phyloP scores from a whole-genome alignment of 2,113 vertebrate genomes.

The Ptilorrhoa leucosticta region DNA sequence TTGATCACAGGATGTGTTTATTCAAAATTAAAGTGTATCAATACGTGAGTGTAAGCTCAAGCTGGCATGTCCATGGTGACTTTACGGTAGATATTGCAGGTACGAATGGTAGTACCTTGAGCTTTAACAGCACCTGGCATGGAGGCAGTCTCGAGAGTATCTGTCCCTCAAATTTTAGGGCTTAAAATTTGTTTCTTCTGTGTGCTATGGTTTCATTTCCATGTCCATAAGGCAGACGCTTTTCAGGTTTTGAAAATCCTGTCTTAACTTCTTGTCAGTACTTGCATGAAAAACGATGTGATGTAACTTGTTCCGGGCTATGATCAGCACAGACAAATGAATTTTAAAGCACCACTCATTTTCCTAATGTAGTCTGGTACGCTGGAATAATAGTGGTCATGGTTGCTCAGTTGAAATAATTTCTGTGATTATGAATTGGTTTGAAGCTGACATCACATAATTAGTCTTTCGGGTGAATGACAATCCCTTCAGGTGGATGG shows the following conservation, averaged over 20 bases:
- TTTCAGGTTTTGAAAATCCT: neutral
- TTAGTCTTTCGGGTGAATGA: neutral
- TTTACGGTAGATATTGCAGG: neutral
- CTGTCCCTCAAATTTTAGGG: neutral
- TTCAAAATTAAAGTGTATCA: neutral
- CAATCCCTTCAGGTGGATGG: neutral
- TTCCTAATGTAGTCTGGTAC: neutral
- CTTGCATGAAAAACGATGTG: neutral
- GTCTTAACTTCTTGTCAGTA: neutral
- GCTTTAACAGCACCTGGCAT: neutral
- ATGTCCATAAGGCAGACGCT: neutral
- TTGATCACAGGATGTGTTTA: neutral
- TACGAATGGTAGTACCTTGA: neutral
- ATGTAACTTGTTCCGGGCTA: neutral
- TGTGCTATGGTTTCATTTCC: neutral
- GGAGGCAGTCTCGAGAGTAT: neutral
- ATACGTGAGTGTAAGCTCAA: neutral
- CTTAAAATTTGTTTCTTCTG: neutral
- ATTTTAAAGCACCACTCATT: neutral
- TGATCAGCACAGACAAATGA: neutral
- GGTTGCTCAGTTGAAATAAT: neutral
- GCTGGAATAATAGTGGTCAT: neutral
- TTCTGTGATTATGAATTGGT: neutral
- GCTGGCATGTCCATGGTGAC: neutral
- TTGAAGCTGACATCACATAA: neutral